These are phyloP conservation scores for Harpegnathos saltator DNA, from an alignment of 1,140 invertebrate genomes.

Conservation along the genomic window DNA sequence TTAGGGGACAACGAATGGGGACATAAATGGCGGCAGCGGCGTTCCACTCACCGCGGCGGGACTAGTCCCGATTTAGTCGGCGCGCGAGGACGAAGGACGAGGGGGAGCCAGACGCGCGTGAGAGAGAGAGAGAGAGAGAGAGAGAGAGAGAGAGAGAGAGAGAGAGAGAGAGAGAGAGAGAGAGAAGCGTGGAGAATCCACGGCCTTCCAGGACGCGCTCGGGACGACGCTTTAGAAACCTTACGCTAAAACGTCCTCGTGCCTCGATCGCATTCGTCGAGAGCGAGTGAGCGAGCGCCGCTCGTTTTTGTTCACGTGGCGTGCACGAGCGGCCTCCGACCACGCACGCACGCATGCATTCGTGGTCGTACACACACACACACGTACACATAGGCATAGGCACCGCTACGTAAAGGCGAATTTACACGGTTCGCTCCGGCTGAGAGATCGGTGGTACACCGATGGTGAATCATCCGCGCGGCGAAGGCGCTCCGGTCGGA, in stretches of 20 bases:
- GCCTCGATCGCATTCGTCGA: constrained; percentile 65
- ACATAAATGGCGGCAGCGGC: not conserved
- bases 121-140: no score
- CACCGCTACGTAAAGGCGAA: constrained; percentile 27
- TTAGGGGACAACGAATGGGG: constrained; percentile 7
- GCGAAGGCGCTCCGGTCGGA: not conserved
- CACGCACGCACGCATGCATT: constrained; percentile 33
- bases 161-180: no score
- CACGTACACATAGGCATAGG: no score
- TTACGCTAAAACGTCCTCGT: constrained; percentile 49
- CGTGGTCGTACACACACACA: not conserved
- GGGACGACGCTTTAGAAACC: constrained; percentile 69
- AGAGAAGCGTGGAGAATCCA: constrained; percentile 50
- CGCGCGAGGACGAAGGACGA: constrained; percentile 20
- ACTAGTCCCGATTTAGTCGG: constrained; percentile 43
- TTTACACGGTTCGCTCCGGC: constrained; percentile 41
- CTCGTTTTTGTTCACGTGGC: constrained; percentile 73
- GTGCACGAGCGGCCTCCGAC: constrained; percentile 59
- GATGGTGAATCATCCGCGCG: constrained; percentile 28
- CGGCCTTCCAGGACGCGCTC: constrained; percentile 65
- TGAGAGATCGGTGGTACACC: no score
- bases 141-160: no score
- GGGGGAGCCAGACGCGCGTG: constrained; percentile 28
- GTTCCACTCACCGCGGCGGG: not conserved
- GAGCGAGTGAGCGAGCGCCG: constrained; percentile 49